phyloP scores from a whole-genome alignment of 1,140 invertebrate species.

The Pemphigus obesinymphae region DNA sequence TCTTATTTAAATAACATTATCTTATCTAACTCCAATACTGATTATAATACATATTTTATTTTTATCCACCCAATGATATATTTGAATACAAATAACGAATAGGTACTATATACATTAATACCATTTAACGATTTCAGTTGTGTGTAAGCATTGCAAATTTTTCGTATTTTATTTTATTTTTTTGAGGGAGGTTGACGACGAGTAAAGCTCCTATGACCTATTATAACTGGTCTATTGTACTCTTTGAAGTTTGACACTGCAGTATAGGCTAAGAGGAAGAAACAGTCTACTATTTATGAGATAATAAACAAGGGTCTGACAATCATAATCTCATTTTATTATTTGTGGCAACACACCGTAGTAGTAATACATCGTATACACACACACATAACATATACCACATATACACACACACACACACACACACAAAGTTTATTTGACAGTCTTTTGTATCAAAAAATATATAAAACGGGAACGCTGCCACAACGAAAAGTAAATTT shows the following conservation, averaged over 20 bases:
- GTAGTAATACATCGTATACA: not conserved
- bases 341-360: not conserved
- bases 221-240: not conserved
- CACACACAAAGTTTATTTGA: not conserved
- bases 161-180: not conserved
- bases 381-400: too few relatives aligned
- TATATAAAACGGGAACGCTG: too few relatives aligned
- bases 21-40: too few relatives aligned
- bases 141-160: too few relatives aligned
- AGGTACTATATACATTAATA: too few relatives aligned
- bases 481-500: too few relatives aligned
- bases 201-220: not conserved
- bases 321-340: constrained; percentile 37
- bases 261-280: not conserved
- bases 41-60: too few relatives aligned
- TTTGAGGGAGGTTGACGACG: not conserved
- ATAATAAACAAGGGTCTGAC: constrained; percentile 33
- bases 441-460: not conserved
- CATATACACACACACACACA: not conserved
- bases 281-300: not conserved
- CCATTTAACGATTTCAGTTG: too few relatives aligned
- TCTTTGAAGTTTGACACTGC: constrained; percentile 25
- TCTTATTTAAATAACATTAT: too few relatives aligned
- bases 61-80: too few relatives aligned
- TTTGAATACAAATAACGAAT: too few relatives aligned